phyloP scores from a whole-genome alignment of 2,113 vertebrate genomes.

The Gobiocypris rarus region DNA sequence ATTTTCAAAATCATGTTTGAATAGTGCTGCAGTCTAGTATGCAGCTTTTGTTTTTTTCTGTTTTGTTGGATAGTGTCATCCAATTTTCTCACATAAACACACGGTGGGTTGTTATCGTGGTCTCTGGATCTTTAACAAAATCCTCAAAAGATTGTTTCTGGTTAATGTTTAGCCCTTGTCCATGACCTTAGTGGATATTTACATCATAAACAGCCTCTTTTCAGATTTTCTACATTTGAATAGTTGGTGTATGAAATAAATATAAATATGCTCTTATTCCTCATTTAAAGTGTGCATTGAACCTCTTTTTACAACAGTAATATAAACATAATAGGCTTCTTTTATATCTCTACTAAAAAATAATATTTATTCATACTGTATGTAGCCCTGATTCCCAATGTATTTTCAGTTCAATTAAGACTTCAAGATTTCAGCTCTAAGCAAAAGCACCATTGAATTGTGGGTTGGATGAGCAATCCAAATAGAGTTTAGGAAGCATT shows the following conservation, averaged over 20 bases:
- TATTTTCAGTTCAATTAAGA: not conserved
- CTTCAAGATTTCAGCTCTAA: not conserved
- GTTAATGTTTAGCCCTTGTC: not conserved
- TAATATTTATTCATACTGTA: slow-evolving; percentile 6
- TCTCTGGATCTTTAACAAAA: slow-evolving; percentile 1
- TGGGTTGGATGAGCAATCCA: not conserved
- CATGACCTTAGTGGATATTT: not conserved
- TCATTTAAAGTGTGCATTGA: not conserved
- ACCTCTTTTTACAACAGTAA: not conserved
- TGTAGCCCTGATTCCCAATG: not conserved
- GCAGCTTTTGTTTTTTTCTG: slow-evolving; percentile 9
- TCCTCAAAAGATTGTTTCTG: slow-evolving; percentile 27
- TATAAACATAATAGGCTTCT: not conserved
- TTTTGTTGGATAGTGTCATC: slow-evolving; percentile 30
- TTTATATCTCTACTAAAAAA: not conserved
- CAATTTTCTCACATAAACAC: slow-evolving; percentile 35
- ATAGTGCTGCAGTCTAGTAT: not conserved
- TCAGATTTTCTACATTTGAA: not conserved
- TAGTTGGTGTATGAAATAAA: not conserved
- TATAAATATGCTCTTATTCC: not conserved
- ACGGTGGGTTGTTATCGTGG: not conserved
- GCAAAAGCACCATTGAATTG: not conserved
- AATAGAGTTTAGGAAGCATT: not conserved
- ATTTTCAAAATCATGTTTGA: slow-evolving; percentile 15
- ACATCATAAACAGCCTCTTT: not conserved